These are phyloP conservation scores for Melospiza georgiana DNA, from an alignment of 2,113 vertebrate genomes.

Conservation along the genomic window DNA sequence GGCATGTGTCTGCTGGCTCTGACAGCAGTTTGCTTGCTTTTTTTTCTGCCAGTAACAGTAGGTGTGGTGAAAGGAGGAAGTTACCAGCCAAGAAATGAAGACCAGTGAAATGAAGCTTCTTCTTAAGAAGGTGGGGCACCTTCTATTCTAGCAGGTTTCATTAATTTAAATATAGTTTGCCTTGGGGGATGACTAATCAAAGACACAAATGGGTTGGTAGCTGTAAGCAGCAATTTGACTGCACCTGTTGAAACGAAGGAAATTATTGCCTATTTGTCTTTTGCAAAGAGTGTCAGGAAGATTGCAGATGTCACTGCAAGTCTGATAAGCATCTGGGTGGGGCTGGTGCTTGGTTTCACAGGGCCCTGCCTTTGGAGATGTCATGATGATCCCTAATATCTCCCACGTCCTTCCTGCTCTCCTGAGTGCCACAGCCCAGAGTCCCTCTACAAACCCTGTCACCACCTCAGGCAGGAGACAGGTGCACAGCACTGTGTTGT, in stretches of 20 bases:
- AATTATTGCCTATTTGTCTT: not conserved
- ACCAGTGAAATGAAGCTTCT: slow-evolving; percentile 24
- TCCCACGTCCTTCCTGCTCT: not conserved
- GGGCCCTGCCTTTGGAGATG: not conserved
- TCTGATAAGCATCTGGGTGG: slow-evolving; percentile 14
- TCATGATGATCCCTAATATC: not conserved
- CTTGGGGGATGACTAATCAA: slow-evolving; percentile 47
- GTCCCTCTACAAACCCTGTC: not conserved
- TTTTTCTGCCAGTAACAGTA: not conserved
- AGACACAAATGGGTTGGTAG: slow-evolving; percentile 28
- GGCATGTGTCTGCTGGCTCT: not conserved
- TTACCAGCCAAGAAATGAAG: slow-evolving; percentile 9
- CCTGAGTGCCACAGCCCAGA: not conserved
- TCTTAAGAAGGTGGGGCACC: slow-evolving; percentile 51
- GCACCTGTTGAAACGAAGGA: slow-evolving; percentile 55
- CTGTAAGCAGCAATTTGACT: slow-evolving; percentile 18
- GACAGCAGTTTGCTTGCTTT: not conserved
- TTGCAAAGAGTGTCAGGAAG: not conserved
- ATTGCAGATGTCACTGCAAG: not conserved
- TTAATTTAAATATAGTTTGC: slow-evolving; percentile 35
- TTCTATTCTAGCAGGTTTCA: not conserved
- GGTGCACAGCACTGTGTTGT: not conserved
- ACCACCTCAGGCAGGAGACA: not conserved
- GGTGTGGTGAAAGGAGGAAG: slow-evolving; percentile 70
- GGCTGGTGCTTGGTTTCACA: not conserved